Percentiles rank a stretch among this genome's conserved stretches.
phyloP scores from a whole-genome alignment of 2,113 vertebrate genomes.

The Columba janthina region DNA sequence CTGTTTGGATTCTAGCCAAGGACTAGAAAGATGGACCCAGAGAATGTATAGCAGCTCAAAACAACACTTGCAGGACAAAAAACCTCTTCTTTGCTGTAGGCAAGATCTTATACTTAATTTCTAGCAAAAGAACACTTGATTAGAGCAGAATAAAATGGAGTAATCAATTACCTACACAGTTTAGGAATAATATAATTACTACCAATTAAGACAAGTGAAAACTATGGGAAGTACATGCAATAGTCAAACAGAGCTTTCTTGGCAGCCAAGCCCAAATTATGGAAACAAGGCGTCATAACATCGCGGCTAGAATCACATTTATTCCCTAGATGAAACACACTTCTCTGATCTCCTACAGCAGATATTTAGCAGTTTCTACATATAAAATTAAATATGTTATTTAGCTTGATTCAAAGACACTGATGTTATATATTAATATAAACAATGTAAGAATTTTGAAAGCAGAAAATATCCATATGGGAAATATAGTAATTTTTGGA shows the following conservation, averaged over 20 bases:
- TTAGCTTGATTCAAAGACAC: background rate
- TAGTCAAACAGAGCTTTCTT: background rate
- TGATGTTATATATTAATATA: background rate
- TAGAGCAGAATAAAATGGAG: background rate
- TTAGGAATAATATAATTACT: background rate
- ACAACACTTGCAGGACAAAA: background rate
- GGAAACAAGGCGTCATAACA: background rate
- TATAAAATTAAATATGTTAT: background rate
- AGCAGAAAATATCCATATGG: accelerated
- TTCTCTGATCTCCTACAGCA: background rate
- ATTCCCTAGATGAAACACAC: background rate
- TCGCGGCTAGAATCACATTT: background rate
- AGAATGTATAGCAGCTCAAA: background rate
- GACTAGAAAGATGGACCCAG: background rate
- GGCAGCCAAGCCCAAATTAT: background rate
- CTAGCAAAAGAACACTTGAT: background rate
- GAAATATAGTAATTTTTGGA: accelerated
- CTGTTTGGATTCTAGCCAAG: background rate
- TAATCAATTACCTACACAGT: accelerated
- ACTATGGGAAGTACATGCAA: background rate
- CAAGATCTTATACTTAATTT: background rate
- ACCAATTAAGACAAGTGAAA: background rate
- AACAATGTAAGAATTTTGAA: background rate
- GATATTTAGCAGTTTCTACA: background rate
- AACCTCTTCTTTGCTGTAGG: background rate